Evolutionary conservation across 1,140 invertebrate species (phyloP).

Genomic region (Caenorhabditis inopinata): DNA sequence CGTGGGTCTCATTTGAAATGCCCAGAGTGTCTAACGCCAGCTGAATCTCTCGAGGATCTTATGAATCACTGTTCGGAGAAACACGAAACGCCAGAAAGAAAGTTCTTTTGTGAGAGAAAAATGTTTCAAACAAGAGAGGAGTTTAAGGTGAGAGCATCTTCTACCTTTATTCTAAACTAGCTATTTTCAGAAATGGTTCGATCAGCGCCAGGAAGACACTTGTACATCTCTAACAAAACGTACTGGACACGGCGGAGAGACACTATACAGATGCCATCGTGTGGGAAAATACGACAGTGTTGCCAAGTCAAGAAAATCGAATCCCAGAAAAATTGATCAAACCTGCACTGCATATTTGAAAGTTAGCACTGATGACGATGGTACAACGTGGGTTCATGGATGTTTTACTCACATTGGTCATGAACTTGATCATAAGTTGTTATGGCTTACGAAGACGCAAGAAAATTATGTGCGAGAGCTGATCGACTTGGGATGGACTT

Average conservation of each 20-base stretch:
- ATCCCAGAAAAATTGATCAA: background rate
- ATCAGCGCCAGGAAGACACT: slow-evolving; percentile 6
- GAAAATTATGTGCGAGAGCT: background rate
- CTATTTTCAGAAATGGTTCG: slow-evolving; percentile 5
- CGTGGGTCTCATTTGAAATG: background rate
- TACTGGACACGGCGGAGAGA: background rate
- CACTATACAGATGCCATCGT: background rate
- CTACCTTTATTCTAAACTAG: background rate
- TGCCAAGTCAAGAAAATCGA: background rate
- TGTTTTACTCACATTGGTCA: slow-evolving; percentile 6
- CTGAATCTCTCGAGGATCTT: background rate
- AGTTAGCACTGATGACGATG: background rate
- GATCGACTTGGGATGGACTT: background rate
- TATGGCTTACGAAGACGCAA: slow-evolving; percentile 2
- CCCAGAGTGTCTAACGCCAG: background rate
- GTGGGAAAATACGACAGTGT: background rate
- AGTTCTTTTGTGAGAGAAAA: background rate
- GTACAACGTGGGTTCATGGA: background rate
- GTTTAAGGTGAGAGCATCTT: background rate
- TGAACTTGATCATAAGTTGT: background rate
- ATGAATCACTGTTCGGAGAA: background rate
- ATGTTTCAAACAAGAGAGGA: background rate
- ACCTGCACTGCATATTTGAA: slow-evolving; percentile 15
- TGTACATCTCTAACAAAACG: background rate
- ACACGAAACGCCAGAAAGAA: background rate